Base-by-base conservation (phyloP, 2,888 invertebrate genomes). In the Flexamia atlantica region DNA sequence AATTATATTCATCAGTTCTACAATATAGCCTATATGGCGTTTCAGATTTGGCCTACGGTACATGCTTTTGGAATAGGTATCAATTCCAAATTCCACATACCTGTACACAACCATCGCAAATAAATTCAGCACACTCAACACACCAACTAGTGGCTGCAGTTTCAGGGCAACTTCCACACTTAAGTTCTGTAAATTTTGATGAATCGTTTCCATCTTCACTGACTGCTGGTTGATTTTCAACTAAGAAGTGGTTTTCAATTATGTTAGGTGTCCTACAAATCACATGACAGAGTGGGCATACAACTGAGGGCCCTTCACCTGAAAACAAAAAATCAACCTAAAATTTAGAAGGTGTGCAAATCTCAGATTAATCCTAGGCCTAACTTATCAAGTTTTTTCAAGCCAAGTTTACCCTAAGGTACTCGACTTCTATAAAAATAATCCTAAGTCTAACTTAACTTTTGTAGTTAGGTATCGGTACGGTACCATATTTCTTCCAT, bases 121-220 rank as follows among this genome's bases (percentile, higher is more conserved):
- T 96, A 91, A 95, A 97, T 91, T 98, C 97, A 0, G 95, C 94
- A 90, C 98, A 98, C 89, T 98, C 97, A 14, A 95, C 94, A 91
- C 98, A 98, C 94, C 96, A 97, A 88, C 95, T 95, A 83, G 96
- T 95, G 84, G 97, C 97, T 86, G 95, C 95, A 87, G 95, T 94
- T 89, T 97, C 97, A 87, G 95, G 95, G 90, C 97, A 97, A 90
- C 95, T 97, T 88, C 95, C 97, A 91, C 97, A 98, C 89, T 93
- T 94, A 83, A 93, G 90, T 72, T 93, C 92, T 40, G 40, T 64
- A 20, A 68, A 68, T 32, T 82, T 82, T 9, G 81, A 82, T 2
- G 81, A 25, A 42, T 84, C 84, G 28, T 36, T 60, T 12, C 72
- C 40, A 36, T 81, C 80, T n/a, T 84, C 84, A 42, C 57, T 74